Evolutionary conservation across 2,113 vertebrate genomes (phyloP).

Genomic region (Nyctibius bracteatus): DNA sequence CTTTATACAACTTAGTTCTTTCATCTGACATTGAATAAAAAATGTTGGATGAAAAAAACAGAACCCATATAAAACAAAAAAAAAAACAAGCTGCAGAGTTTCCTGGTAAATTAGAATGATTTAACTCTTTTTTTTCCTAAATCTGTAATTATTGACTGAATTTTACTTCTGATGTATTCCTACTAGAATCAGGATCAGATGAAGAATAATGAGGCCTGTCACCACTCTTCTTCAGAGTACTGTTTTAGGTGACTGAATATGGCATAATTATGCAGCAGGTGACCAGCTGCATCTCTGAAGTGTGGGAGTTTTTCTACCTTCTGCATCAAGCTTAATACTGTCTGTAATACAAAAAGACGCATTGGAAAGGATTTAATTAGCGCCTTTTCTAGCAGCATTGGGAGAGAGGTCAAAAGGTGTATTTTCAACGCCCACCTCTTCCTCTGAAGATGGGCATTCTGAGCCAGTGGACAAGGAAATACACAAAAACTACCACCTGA

Average conservation of each 20-base stretch:
- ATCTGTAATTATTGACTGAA: not conserved
- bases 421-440: not conserved
- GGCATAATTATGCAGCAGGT: not conserved
- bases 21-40: not conserved
- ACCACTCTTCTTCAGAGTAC: not conserved
- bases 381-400: not conserved
- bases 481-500: not conserved
- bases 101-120: not conserved
- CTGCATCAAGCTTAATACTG: not conserved
- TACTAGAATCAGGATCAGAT: not conserved
- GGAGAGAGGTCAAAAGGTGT: not conserved
- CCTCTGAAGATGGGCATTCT: not conserved
- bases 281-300: not conserved
- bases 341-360: not conserved
- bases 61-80: not conserved
- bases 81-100: not conserved
- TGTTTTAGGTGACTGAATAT: not conserved
- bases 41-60: not conserved
- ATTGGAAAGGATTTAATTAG: not conserved
- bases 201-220: not conserved
- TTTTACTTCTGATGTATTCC: not conserved
- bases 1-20: not conserved
- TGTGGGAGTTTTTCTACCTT: not conserved
- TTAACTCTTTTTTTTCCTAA: not conserved
- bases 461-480: not conserved